Evolutionary conservation across 2,797 vertebrate genomes (phyloP), one percentile per base, ranked within the genome.

Genomic region (Oreochromis mossambicus): DNA sequence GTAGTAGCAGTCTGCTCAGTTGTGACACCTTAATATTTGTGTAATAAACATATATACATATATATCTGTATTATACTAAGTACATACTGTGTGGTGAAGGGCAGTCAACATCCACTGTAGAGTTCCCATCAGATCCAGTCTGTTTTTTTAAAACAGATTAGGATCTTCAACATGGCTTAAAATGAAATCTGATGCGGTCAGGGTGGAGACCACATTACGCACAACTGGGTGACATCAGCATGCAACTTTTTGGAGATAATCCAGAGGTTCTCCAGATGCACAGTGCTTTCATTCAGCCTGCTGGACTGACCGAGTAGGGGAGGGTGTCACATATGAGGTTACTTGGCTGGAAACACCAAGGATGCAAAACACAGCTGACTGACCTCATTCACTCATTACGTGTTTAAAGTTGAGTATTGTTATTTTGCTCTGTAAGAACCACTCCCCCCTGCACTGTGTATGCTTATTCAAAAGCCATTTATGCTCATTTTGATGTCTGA

Each of bases 211-310:
- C 83, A 80, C 87, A 91, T 88, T 82, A 88, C 86, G 51, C 84
- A 86, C 88, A 79, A 76, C 66, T 83, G 88, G 86, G 82, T 96
- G 95, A 96, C 94, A 91, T 96, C 95, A 96, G 86, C 87, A 78
- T 79, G 46, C 43, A 84, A 75, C 26, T 78, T 85, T 76, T 89
- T 92, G 94, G 93, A 94, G 89, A 85, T 26, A 29, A 86, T 93
- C 92, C 90, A 94, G 91, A 90, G 88, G 89, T 94, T 91, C 85
- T 93, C 88, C 94, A 93, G 88, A 93, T 94, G 90, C 86, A 94
- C 94, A 93, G 88, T 86, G 90, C 77, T 84, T 87, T 86, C 77
- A 91, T 92, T 95, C 92, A 95, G 63, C 66, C 81, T 82, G 80
- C 87, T 84, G 82, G 81, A 50, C 66, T 21, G 75, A 88, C 82